These are phyloP conservation scores for Heterotilapia buettikoferi DNA, from an alignment of 2,113 vertebrate species.

Conservation along the genomic window DNA sequence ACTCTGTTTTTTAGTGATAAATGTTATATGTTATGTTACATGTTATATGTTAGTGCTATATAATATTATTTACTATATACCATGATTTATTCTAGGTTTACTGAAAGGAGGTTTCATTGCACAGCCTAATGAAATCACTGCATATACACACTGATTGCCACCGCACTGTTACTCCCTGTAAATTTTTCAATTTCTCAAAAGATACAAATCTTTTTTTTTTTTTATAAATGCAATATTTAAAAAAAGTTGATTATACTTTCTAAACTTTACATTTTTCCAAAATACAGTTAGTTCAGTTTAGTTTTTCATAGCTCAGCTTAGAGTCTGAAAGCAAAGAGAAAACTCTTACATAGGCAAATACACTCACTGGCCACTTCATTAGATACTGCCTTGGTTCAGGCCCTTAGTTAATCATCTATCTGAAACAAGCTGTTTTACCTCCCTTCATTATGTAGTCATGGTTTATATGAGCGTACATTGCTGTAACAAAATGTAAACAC, in stretches of 20 bases:
- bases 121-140: neutral
- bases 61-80: neutral
- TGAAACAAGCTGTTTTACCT: neutral
- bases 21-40: neutral
- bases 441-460: neutral
- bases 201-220: neutral
- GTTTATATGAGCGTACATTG: neutral
- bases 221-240: neutral
- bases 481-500: neutral
- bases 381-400: neutral
- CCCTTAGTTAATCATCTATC: neutral
- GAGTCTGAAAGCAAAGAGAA: neutral
- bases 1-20: neutral
- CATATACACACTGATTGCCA: neutral
- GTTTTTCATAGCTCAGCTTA: neutral
- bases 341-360: neutral
- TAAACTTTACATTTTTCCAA: neutral
- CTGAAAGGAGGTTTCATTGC: neutral
- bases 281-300: neutral
- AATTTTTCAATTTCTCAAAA: neutral
- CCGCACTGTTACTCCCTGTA: neutral
- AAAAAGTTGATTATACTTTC: neutral
- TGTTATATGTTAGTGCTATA: neutral
- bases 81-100: neutral
- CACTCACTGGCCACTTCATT: neutral